Evolutionary conservation across 1,140 invertebrate genomes (phyloP), one percentile per base, ranked within the genome.

Genomic region (fruit fly (Drosophila melanogaster)): DNA sequence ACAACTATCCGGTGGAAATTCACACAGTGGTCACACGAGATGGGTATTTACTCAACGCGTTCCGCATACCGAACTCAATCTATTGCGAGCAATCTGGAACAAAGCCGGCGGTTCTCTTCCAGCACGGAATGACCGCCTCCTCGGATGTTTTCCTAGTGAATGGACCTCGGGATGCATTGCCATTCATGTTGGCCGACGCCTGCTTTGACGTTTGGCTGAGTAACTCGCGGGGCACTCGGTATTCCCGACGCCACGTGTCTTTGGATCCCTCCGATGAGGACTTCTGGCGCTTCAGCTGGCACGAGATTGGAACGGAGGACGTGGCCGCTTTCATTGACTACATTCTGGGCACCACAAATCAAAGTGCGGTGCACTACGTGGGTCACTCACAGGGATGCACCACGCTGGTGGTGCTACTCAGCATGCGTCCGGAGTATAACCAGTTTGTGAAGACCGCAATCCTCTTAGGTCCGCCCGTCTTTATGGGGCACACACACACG

Each of bases 121-220:
- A 95, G 77, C 95, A 95, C 79, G 95, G 95, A 3, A 85, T 95
- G 4, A 77, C 94, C 17, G 92, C 92, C 22, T 93, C 93, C 11
- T 93, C 93, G 3, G 93, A 93, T 4, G 93, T 93, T 72, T 95
- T 92, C 84, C 87, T 95, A 17, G 80, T 93, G 4, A 92, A 93
- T 62, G 92, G 93, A 38, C 93, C 60, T 84, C 89, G 12, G 11
- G 33, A 65, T 41, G 92, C 81, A 41, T 53, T 93, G 17, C 91
- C 93, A 4, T 95, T 94, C 70, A 91, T 94, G 26, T 89, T 96
- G 53, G 94, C 94, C 1, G 95, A 97, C 73, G 90, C 86, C n/a
- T 94, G 94, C 4, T 95, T 93, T 60, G 95, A 96, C 70, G 95
- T 96, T 0, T 96, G 96, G 95, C 64, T 96, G 77, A 95, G 94